Base-by-base conservation (phyloP, 1,140 invertebrate genomes). In the Papilio xuthus region DNA sequence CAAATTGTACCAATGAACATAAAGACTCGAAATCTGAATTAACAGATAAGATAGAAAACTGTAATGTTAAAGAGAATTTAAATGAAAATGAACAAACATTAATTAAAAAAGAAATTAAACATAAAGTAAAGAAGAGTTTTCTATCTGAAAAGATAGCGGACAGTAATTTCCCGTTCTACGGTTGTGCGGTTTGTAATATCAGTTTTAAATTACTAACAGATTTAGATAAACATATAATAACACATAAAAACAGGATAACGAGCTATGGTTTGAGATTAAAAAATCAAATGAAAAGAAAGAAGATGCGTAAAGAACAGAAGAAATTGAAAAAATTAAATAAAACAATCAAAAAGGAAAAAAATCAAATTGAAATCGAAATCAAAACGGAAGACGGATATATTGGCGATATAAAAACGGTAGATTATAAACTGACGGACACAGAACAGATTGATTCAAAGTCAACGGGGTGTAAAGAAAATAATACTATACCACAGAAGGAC, bases 331-430 rank as follows among this genome's bases (percentile, higher is more conserved):
- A 92, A 41, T 50, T 82, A 26, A 82, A 81, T 20, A 85, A 83
- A 12, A 83, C 85, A 63, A 82, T 88, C 0, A 92, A 92, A 63
- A 78, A 82, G 12, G 88, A 92, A 56, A 75, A 80, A 20, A 81
- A 89, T 1, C 13, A 47, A 7, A 7, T 79, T 0, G 87, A 88
- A 0, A 60, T 91, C 8, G 90, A 92, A 69, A 92, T 93, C 2
- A 93, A 93, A 79, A 90, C 92, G 0, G 90, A 92, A 84, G 91
- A 92, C 8, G 91, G 91, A 2, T 92, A 92, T 79, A 92, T 92
- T 20, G 91, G 91, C 41, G 88, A 84, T 4, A 88, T 90, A 63
- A 91, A 89, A 78, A 86, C 90, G 1, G 82, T 83, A 63, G 80
- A 81, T 67, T 84, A 83, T 56, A 77, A 78, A 12, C 26, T 23